Evolutionary conservation across 2,113 vertebrate species (phyloP).

Genomic region (Tonatia bakeri): DNA sequence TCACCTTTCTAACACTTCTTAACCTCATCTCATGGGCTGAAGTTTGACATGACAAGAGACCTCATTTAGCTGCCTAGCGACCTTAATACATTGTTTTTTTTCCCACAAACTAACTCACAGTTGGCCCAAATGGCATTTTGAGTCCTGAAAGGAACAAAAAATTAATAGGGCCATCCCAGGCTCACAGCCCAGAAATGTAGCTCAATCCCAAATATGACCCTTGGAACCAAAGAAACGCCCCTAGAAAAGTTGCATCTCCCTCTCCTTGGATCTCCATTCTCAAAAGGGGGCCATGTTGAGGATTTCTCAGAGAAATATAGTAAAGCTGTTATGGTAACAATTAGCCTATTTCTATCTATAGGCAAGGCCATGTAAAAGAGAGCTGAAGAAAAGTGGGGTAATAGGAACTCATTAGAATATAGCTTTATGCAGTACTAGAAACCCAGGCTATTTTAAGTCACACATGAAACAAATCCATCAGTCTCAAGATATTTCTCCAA

Average conservation of each 20-base stretch:
- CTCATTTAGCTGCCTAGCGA: background rate
- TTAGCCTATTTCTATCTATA: slow-evolving; percentile 54
- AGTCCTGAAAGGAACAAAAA: slow-evolving; percentile 28
- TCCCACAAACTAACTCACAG: slow-evolving; percentile 2
- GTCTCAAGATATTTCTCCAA: slow-evolving; percentile 71
- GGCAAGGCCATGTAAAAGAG: slow-evolving; percentile 23
- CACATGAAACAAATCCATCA: slow-evolving; percentile 70
- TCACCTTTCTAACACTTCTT: background rate
- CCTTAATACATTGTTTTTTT: background rate
- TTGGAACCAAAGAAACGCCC: slow-evolving; percentile 19
- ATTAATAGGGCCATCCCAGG: slow-evolving; percentile 12
- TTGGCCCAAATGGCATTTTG: slow-evolving; percentile 18
- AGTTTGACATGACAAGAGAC: background rate
- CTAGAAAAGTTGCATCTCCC: background rate
- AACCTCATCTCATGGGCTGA: background rate
- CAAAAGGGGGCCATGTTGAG: slow-evolving; percentile 51
- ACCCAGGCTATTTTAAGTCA: slow-evolving; percentile 70
- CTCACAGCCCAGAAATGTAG: slow-evolving; percentile 51
- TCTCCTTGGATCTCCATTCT: background rate
- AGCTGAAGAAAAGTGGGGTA: slow-evolving; percentile 41
- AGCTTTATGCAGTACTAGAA: slow-evolving; percentile 38
- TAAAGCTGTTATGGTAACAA: slow-evolving; percentile 61
- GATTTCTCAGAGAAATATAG: slow-evolving; percentile 52
- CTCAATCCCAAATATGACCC: background rate
- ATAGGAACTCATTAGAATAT: slow-evolving; percentile 68